Evolutionary conservation across 2,797 vertebrate species (phyloP).

Genomic region (Otolemur crassicaudatus): DNA sequence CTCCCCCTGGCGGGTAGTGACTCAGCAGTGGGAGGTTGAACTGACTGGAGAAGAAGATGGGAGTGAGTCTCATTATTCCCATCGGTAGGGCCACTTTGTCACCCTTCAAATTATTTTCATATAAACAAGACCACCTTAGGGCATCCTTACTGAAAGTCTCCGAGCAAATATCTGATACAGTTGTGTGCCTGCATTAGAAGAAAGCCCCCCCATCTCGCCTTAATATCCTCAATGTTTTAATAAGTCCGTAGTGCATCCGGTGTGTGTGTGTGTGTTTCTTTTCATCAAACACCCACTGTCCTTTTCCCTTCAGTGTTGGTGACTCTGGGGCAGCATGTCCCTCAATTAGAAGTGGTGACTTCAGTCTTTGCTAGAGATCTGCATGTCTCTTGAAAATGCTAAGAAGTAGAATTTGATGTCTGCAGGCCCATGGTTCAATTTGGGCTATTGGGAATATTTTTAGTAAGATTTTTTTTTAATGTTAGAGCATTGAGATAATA

Average conservation of each 20-base stretch:
- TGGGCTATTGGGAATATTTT: background rate
- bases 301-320: background rate
- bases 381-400: background rate
- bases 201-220: background rate
- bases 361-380: background rate
- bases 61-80: background rate
- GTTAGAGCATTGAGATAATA: constrained; percentile 5
- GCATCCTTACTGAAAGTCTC: background rate
- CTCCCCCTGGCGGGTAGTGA: no score
- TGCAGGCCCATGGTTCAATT: background rate
- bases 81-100: background rate
- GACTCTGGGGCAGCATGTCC: background rate
- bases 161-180: background rate
- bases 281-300: background rate
- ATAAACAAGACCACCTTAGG: constrained; percentile 37
- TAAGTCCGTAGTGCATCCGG: background rate
- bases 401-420: background rate
- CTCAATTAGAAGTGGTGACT: background rate
- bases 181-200: background rate
- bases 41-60: background rate
- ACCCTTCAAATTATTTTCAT: constrained; percentile 50
- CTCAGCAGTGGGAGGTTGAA: background rate
- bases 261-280: background rate
- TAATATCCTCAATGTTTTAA: background rate
- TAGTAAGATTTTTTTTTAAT: background rate